These are phyloP conservation scores for Diploptera punctata DNA, from an alignment of 2,888 invertebrate species.

Conservation along the genomic window DNA sequence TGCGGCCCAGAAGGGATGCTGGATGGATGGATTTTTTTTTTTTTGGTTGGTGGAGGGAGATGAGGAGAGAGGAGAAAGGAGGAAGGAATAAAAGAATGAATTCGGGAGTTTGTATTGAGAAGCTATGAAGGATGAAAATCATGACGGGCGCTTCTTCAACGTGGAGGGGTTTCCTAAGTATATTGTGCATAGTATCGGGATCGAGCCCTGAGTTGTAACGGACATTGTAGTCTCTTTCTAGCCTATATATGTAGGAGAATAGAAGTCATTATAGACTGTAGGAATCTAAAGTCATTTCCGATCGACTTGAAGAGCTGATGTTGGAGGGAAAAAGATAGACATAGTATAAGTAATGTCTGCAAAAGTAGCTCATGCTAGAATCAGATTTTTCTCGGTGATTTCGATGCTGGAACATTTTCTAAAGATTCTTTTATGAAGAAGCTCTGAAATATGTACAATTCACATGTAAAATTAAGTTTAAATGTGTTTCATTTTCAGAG, in stretches of 20 bases:
- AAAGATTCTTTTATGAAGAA: too few species aligned
- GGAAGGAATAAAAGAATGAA: constrained; percentile 42
- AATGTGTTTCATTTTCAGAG: not conserved
- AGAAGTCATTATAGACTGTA: constrained; percentile 22
- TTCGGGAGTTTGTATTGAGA: constrained; percentile 45
- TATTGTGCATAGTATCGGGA: constrained; percentile 26
- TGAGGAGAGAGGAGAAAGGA: not conserved
- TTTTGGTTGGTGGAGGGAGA: not conserved
- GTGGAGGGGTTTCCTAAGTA: constrained; percentile 28
- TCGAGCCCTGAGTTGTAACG: constrained; percentile 17
- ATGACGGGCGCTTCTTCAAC: constrained; percentile 33
- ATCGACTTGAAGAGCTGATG: constrained; percentile 17
- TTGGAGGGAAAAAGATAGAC: not conserved
- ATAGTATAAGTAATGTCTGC: not conserved
- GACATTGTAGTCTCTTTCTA: constrained; percentile 10
- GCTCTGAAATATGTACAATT: too few species aligned
- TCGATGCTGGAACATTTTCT: constrained; percentile 18
- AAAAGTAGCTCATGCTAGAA: not conserved
- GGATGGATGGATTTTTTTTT: constrained; percentile 30
- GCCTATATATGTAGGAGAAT: not conserved
- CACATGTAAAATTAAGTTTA: not conserved
- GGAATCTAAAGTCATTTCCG: constrained; percentile 29
- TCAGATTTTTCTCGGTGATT: constrained; percentile 5
- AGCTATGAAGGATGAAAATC: constrained; percentile 44
- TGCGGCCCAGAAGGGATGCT: constrained; percentile 33